Evolutionary conservation across 2,797 vertebrate species (phyloP).

Genomic region (Thalassophryne amazonica): DNA sequence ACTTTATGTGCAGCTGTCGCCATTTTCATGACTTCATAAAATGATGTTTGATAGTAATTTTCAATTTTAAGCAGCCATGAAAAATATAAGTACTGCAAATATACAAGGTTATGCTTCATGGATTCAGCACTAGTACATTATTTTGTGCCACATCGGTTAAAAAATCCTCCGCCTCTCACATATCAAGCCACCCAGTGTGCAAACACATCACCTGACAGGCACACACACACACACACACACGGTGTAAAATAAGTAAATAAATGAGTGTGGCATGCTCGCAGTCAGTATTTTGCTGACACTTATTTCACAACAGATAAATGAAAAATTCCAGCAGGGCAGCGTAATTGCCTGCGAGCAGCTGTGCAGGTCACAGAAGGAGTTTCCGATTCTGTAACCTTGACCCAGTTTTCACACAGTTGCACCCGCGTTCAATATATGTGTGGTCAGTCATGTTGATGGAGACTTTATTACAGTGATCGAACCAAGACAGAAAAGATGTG

Average conservation of each 20-base stretch:
- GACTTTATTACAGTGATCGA: conserved; percentile 49
- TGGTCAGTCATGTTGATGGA: conserved; percentile 38
- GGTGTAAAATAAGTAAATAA: neutral
- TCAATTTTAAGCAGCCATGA: too few species aligned
- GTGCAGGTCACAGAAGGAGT: conserved; percentile 35
- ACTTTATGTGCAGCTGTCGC: neutral
- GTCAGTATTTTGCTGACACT: conserved; percentile 43
- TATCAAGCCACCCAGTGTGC: neutral
- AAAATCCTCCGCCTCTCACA: neutral
- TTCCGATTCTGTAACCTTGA: conserved; percentile 71
- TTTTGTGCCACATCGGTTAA: too few species aligned
- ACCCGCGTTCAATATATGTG: conserved; percentile 12
- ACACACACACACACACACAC: neutral
- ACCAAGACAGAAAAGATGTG: conserved; percentile 11
- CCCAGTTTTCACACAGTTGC: conserved; percentile 66
- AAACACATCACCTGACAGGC: neutral
- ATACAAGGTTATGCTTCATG: too few species aligned
- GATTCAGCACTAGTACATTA: neutral
- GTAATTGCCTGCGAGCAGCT: conserved; percentile 32
- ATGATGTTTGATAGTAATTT: too few species aligned
- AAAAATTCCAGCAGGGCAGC: conserved; percentile 23
- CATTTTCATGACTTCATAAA: neutral
- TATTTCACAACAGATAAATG: conserved; percentile 20
- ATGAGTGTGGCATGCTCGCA: neutral
- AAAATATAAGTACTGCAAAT: too few species aligned